These are phyloP conservation scores for Dinocampus coccinellae DNA, from an alignment of 2,888 invertebrate genomes.

Conservation along the genomic window DNA sequence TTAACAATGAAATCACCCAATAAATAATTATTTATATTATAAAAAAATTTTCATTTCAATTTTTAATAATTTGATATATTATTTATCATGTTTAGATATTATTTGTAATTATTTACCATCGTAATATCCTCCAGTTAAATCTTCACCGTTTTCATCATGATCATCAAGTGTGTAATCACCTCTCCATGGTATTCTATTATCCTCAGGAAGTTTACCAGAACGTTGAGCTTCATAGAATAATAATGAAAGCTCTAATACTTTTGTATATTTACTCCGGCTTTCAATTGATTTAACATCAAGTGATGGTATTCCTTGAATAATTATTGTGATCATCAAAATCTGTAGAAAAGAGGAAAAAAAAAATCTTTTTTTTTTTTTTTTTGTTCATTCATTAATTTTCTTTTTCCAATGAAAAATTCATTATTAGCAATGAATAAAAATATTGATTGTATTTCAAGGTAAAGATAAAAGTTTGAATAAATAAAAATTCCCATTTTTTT, in stretches of 20 bases:
- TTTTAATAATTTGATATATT: too few species aligned
- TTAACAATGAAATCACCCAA: conserved; percentile 74
- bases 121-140: conserved; percentile 73
- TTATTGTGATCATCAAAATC: conserved; percentile 36
- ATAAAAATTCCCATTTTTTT: neutral
- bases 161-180: conserved; percentile 72
- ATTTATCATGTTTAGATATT: too few species aligned
- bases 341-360: conserved; percentile 31
- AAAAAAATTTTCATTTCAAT: neutral
- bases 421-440: too few species aligned
- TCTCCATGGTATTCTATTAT: conserved; percentile 72
- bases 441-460: too few species aligned
- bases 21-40: conserved; percentile 44
- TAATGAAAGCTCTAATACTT: conserved; percentile 70
- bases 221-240: conserved; percentile 74
- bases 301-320: conserved; percentile 35
- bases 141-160: conserved; percentile 70
- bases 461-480: too few species aligned
- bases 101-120: conserved; percentile 66
- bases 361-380: too few species aligned
- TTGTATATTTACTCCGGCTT: conserved; percentile 66
- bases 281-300: conserved; percentile 46
- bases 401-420: neutral
- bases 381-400: too few species aligned
- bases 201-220: conserved; percentile 71